Evolutionary conservation across 2,888 invertebrate genomes (phyloP).

Genomic region (Hybos culiciformis): DNA sequence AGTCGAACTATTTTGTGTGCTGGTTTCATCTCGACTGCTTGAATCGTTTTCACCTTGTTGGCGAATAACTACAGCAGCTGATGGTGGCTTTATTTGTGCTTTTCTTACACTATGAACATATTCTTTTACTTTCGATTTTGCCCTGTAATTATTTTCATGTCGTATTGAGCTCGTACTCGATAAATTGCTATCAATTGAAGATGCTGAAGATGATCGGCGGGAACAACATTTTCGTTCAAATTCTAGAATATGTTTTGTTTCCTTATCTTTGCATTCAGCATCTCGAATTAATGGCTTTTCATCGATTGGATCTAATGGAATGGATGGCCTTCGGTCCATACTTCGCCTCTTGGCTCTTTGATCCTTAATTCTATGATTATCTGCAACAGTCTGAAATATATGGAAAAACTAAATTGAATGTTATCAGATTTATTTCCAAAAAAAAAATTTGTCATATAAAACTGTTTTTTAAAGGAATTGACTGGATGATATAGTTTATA

Average conservation of each 20-base stretch:
- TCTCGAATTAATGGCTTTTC: conserved; percentile 20
- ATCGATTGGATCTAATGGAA: conserved; percentile 33
- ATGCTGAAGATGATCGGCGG: conserved; percentile 28
- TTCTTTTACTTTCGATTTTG: conserved; percentile 17
- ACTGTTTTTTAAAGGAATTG: background rate
- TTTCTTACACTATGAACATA: conserved; percentile 18
- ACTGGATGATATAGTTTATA: background rate
- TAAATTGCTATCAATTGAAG: conserved; percentile 27
- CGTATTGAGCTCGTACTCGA: conserved; percentile 21
- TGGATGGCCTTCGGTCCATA: conserved; percentile 25
- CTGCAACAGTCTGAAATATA: conserved; percentile 37
- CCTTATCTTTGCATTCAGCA: conserved; percentile 11
- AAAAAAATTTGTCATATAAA: background rate
- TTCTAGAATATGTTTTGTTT: too few relatives aligned
- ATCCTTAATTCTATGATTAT: conserved; percentile 29
- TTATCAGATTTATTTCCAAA: background rate
- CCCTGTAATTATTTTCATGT: conserved; percentile 21
- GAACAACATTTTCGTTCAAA: conserved; percentile 8
- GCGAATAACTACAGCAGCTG: conserved; percentile 14
- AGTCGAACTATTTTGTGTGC: conserved; percentile 12
- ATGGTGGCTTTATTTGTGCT: conserved; percentile 15
- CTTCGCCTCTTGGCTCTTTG: conserved; percentile 32
- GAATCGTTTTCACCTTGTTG: conserved; percentile 21
- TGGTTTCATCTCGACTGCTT: conserved; percentile 18
- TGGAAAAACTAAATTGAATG: background rate